phyloP scores from a whole-genome alignment of 2,797 vertebrate species.

The Melanotaenia pygmaea region DNA sequence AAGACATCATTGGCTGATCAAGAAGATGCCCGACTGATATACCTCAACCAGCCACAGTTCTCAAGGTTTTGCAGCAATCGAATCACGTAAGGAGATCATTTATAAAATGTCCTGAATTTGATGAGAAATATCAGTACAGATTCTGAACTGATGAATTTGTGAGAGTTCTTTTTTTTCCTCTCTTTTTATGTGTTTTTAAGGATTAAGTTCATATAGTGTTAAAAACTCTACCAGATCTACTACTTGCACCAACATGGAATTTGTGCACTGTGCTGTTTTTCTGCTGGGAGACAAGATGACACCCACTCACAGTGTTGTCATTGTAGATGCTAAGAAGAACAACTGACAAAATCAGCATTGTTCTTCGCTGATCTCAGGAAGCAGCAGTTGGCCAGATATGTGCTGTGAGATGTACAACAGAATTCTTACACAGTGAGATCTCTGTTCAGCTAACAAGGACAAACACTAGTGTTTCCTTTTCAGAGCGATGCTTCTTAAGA shows the following conservation, averaged over 20 bases:
- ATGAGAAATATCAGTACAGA: neutral
- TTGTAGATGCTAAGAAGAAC: constrained; percentile 2
- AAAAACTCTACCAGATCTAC: neutral
- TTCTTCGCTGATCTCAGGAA: neutral
- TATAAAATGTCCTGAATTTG: neutral
- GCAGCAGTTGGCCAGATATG: neutral
- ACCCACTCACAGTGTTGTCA: neutral
- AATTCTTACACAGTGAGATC: neutral
- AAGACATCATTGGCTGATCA: constrained; percentile 96
- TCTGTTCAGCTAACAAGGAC: neutral
- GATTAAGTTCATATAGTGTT: neutral
- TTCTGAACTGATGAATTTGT: neutral
- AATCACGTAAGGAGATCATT: constrained; percentile 87
- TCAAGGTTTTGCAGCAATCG: constrained; percentile 97
- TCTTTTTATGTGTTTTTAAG: neutral
- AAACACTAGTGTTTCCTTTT: neutral
- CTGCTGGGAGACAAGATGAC: constrained; percentile 10
- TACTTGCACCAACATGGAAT: neutral
- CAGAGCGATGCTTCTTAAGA: neutral
- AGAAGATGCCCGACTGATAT: constrained; percentile 92
- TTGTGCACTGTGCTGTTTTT: neutral
- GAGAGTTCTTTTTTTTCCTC: neutral
- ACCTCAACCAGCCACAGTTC: constrained; percentile 95
- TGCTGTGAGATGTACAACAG: neutral
- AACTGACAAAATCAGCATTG: neutral